Percentiles rank a stretch among this genome's conserved stretches.
These are phyloP conservation scores for Lithophane socia DNA, from an alignment of 2,888 invertebrate genomes.

Conservation along the genomic window DNA sequence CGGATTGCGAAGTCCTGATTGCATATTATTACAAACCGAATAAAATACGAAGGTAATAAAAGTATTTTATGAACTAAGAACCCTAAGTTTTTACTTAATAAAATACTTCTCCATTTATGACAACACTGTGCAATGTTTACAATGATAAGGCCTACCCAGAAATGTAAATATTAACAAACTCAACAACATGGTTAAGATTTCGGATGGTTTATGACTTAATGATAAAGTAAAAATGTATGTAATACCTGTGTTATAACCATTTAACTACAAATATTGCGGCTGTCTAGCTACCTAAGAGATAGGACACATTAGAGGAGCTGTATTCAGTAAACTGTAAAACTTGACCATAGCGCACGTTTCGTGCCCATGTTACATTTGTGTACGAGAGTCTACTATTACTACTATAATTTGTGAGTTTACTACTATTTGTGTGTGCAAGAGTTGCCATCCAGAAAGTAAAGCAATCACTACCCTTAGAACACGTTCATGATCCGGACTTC, in stretches of 20 bases:
- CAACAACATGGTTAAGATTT: slow-evolving; percentile 21
- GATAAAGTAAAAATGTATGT: not conserved
- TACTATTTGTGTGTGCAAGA: not conserved
- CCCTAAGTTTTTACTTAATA: not conserved
- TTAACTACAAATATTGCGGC: not conserved
- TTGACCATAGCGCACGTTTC: not conserved
- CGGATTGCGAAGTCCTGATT: not conserved
- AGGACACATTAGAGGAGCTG: not conserved
- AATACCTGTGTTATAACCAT: not conserved
- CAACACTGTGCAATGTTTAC: slow-evolving; percentile 19
- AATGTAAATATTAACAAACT: slow-evolving; percentile 35
- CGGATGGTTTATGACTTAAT: slow-evolving; percentile 33
- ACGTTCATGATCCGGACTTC: not conserved
- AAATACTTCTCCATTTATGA: slow-evolving; percentile 1
- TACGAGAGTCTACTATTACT: not conserved
- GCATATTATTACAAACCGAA: not conserved
- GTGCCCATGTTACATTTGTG: not conserved
- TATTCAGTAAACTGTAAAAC: not conserved
- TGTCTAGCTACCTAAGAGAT: not conserved
- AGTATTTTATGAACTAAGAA: not conserved
- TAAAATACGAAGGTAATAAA: not conserved
- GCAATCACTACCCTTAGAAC: not conserved
- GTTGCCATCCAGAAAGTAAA: not conserved
- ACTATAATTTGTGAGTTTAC: too few species aligned
- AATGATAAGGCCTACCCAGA: slow-evolving; percentile 20